A percentile compares a stretch with the other conserved stretches of the same genome.
Conservation (phyloP, 2,888 invertebrate genomes). For the Agrotis puta region DNA sequence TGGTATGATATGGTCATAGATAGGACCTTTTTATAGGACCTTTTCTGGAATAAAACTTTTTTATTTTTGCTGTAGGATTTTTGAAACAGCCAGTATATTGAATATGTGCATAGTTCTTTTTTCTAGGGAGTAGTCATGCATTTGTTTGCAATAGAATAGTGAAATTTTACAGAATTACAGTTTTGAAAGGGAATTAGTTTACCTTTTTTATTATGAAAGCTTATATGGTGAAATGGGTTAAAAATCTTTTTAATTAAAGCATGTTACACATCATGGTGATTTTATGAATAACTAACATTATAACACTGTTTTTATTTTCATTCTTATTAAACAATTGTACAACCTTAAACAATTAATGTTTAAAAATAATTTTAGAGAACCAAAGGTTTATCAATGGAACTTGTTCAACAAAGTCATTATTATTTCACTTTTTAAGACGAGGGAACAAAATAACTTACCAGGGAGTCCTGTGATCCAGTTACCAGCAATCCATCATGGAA, state of each 20-base stretch:
- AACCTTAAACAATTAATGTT: background rate
- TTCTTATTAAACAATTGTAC: background rate
- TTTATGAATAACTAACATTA: background rate
- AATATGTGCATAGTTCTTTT: background rate
- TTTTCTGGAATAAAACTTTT: background rate
- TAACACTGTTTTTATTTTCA: background rate
- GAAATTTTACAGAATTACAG: no score
- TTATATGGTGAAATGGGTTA: background rate
- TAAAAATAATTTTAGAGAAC: background rate
- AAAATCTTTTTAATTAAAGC: background rate
- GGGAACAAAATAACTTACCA: constrained; percentile 87
- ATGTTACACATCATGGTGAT: background rate
- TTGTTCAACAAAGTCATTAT: constrained; percentile 9
- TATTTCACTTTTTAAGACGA: background rate
- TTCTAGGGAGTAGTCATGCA: background rate
- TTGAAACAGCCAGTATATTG: background rate
- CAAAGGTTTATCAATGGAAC: background rate
- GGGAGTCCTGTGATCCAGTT: constrained; percentile 97
- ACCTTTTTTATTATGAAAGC: background rate
- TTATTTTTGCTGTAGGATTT: background rate
- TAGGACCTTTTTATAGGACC: background rate
- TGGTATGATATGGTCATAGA: background rate
- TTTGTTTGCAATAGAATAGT: no score
- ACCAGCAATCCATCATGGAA: constrained; percentile 98
- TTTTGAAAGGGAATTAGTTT: background rate